Conservation (phyloP, 1,140 invertebrate genomes). For the Maniola jurtina region DNA sequence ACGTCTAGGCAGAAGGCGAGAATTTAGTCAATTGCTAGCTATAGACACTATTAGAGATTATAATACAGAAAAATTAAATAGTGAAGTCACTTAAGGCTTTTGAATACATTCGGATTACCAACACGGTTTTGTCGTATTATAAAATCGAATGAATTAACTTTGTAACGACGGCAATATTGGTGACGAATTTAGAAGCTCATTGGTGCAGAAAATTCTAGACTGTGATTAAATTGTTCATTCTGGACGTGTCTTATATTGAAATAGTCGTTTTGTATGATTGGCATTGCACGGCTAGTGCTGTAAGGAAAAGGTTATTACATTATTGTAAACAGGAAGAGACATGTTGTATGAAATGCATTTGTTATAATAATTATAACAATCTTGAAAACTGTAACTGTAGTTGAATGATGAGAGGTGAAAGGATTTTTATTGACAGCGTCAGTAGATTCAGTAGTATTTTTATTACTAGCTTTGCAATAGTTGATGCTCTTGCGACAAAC, state of each 20-base stretch:
- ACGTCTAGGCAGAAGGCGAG: constrained; percentile 61
- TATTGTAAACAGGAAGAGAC: constrained; percentile 46
- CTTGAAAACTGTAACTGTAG: constrained; percentile 43
- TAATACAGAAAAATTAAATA: constrained; percentile 58
- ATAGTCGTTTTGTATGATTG: constrained; percentile 77
- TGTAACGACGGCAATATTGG: constrained; percentile 50
- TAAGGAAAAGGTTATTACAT: constrained; percentile 41
- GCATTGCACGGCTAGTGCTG: constrained; percentile 55
- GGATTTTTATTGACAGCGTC: constrained; percentile 58
- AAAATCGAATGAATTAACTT: constrained; percentile 40
- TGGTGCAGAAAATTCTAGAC: constrained; percentile 77
- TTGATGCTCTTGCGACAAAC: constrained; percentile 47
- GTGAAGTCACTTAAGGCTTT: constrained; percentile 64
- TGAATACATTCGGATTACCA: constrained; percentile 53
- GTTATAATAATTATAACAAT: constrained; percentile 33
- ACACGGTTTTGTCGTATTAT: constrained; percentile 47
- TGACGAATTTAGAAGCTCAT: constrained; percentile 75
- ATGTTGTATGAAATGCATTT: constrained; percentile 68
- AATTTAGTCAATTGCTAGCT: constrained; percentile 77
- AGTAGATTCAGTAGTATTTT: constrained; percentile 61
- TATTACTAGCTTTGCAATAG: constrained; percentile 68
- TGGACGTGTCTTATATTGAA: constrained; percentile 78
- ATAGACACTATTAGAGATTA: constrained; percentile 67
- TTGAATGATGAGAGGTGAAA: constrained; percentile 44
- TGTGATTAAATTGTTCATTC: constrained; percentile 78